Conservation (phyloP, 53 echinoderm and acorn worm genomes). For the Pentamera pediparva region DNA sequence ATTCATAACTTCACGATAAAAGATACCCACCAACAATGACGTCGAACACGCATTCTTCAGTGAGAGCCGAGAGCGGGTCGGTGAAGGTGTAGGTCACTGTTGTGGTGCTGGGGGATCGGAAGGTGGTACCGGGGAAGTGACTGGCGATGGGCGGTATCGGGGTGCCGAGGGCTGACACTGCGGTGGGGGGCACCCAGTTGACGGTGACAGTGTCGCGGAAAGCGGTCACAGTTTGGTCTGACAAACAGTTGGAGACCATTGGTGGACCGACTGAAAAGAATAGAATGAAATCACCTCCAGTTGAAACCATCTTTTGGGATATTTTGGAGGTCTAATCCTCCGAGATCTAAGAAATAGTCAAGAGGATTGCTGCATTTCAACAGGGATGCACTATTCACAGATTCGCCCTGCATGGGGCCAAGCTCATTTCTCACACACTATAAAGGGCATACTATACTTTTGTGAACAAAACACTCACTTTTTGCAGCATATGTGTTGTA, state of each 20-base stretch:
- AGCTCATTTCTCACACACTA: too few relatives aligned
- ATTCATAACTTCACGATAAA: too few relatives aligned
- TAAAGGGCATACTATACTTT: too few relatives aligned
- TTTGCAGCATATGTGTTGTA: too few relatives aligned
- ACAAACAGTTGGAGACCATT: constrained; percentile 29
- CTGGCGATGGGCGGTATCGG: neutral
- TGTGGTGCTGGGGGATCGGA: constrained; percentile 1
- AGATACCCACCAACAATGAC: constrained; percentile 15
- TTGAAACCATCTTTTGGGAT: too few relatives aligned
- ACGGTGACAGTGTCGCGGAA: constrained; percentile 1
- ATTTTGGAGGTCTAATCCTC: too few relatives aligned
- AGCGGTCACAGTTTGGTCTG: neutral
- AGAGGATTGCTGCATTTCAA: too few relatives aligned
- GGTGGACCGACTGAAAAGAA: constrained; percentile 14
- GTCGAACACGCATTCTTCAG: constrained; percentile 34
- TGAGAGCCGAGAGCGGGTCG: constrained; percentile 20
- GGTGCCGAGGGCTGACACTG: constrained; percentile 37
- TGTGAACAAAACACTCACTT: too few relatives aligned
- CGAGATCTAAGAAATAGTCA: too few relatives aligned
- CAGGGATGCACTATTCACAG: too few relatives aligned
- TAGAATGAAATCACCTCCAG: too few relatives aligned
- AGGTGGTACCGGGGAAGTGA: constrained; percentile 4
- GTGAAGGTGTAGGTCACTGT: constrained; percentile 41
- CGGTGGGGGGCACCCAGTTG: constrained; percentile 44
- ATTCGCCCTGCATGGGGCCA: too few relatives aligned